Base-by-base conservation (phyloP, 2,888 invertebrate species). In the Crepidodera aurea region DNA sequence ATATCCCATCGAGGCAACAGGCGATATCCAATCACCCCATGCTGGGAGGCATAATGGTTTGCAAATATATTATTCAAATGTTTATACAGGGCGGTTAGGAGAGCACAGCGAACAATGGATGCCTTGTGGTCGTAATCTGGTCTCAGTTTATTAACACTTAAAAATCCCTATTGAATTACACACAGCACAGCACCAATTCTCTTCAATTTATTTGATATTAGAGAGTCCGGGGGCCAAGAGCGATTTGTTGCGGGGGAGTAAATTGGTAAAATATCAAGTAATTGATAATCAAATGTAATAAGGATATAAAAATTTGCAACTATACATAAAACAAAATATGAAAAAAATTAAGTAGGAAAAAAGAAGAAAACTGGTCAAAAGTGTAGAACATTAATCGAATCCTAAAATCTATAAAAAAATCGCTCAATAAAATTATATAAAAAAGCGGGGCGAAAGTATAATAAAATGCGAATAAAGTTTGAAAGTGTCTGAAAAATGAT, bases 11-110 rank as follows among this genome's bases (percentile, higher is more conserved):
- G 12, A 39, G 22, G 12, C n/a, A 16, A 16, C 13, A 48, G 48
- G 27, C 27, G 13, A 27, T 25, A 48, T 8, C 27, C 27, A 29
- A 48, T 27, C 51, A 51, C 64, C 60, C 61, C 68, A 56, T 54
- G 64, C 59, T 57, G 67, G 40, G 66, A 29, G 58, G 56, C 60
- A 69, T 66, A 65, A 65, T 66, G 66, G 61, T 58, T 70, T 62
- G 71, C 71, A 73, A 71, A 72, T 73, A 72, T 66, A 65, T 67
- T 65, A 66, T 69, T 70, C 66, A 65, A 64, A 63, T 67, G 66
- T 66, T 66, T 65, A 65, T 63, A 69, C 66, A 62, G 67, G 70
- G 69, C 62, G 69, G 68, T 64, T 57, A 27, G 58, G 32, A 22
- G 44, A 22, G 44, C 19, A 22, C 22, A 29, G 15, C 51, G 15